Conservation (phyloP, 1,140 invertebrate species). For the Philopotamus ludificatus region DNA sequence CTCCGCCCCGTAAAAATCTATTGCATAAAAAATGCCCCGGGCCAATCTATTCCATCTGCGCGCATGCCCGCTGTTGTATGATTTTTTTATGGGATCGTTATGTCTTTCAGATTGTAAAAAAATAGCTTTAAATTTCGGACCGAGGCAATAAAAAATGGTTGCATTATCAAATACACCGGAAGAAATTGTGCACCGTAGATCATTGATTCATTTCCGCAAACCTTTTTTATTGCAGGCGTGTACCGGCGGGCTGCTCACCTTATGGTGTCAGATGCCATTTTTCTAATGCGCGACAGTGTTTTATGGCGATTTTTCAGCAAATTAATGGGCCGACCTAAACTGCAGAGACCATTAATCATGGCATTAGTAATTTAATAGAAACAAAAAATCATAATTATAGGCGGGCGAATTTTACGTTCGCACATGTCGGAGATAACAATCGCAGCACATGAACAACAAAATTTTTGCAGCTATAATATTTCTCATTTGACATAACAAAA, state of each 20-base stretch:
- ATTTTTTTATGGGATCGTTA: slow-evolving; percentile 1
- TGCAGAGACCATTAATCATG: neutral
- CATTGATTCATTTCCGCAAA: slow-evolving; percentile 31
- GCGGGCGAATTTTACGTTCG: no score
- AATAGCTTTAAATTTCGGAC: slow-evolving; percentile 7
- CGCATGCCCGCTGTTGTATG: neutral
- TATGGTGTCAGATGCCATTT: neutral
- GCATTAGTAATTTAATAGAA: no score
- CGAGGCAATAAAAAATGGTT: slow-evolving; percentile 11
- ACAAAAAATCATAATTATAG: no score
- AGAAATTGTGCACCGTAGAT: slow-evolving; percentile 32
- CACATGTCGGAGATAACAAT: no score
- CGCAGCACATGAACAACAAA: no score
- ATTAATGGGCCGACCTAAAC: neutral
- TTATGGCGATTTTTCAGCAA: slow-evolving; percentile 6
- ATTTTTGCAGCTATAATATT: no score
- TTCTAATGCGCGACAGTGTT: neutral
- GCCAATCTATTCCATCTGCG: slow-evolving; percentile 24
- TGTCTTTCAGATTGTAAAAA: neutral
- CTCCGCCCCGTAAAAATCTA: neutral
- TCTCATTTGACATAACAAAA: no score
- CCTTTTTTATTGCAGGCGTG: slow-evolving; percentile 9
- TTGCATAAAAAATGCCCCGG: neutral
- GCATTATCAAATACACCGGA: slow-evolving; percentile 29
- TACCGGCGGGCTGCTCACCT: neutral